A percentile compares a stretch with the other conserved stretches of the same genome.
These are phyloP conservation scores for Cetonia aurata DNA, from an alignment of 2,888 invertebrate genomes.

Conservation along the genomic window DNA sequence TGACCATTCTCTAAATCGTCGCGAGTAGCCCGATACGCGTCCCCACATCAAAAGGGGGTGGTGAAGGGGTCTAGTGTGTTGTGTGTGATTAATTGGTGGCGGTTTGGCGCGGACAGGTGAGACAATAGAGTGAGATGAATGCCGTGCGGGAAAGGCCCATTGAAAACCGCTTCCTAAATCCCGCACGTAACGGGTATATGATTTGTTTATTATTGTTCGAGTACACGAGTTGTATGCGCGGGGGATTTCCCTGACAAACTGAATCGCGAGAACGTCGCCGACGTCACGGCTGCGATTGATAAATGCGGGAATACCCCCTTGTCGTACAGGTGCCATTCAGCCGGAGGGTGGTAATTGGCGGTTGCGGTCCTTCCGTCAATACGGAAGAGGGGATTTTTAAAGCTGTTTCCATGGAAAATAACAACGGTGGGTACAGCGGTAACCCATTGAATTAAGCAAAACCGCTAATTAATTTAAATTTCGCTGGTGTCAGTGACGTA, in stretches of 20 bases:
- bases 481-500: no score
- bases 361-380: slow-evolving; percentile 40
- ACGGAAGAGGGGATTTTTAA: background rate
- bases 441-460: no score
- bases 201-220: slow-evolving; percentile 46
- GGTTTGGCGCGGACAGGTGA: slow-evolving; percentile 48
- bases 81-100: slow-evolving; percentile 47
- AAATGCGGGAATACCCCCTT: slow-evolving; percentile 41
- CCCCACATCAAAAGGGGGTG: background rate
- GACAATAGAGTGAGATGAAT: slow-evolving; percentile 48
- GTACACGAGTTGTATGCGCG: no score
- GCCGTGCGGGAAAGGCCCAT: slow-evolving; percentile 31
- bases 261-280: background rate
- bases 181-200: slow-evolving; percentile 42
- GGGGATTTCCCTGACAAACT: no score
- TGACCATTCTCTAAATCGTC: slow-evolving; percentile 5
- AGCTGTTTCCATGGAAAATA: no score
- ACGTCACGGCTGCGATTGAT: slow-evolving; percentile 36
- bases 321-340: slow-evolving; percentile 40
- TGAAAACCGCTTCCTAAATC: slow-evolving; percentile 42
- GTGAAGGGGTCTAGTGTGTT: slow-evolving; percentile 10
- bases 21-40: background rate
- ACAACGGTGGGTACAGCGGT: no score
- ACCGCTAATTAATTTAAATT: no score
- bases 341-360: slow-evolving; percentile 42